Percentiles rank a stretch among this genome's conserved stretches.
phyloP scores from a whole-genome alignment of 2,797 vertebrate species.

The Acanthurus tractus region DNA sequence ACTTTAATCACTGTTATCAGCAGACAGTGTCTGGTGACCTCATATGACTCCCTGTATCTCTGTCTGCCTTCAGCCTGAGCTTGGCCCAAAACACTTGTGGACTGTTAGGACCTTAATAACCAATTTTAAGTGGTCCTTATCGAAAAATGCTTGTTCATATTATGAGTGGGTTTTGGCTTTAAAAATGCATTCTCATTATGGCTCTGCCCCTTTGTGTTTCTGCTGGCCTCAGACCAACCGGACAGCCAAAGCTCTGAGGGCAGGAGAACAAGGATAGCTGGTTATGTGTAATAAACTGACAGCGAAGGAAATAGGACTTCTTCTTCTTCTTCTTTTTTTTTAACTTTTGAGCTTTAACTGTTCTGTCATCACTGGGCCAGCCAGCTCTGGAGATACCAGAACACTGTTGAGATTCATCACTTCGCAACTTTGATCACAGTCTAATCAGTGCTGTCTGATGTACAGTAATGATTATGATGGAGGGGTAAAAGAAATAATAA shows the following conservation, averaged over 20 bases:
- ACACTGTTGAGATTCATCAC: conserved; percentile 24
- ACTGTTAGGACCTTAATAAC: neutral
- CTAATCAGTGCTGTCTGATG: conserved; percentile 33
- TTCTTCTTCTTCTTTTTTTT: too few relatives aligned
- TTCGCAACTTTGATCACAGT: conserved; percentile 30
- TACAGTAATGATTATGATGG: conserved; percentile 28
- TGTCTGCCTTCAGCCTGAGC: neutral
- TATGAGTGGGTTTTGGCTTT: neutral
- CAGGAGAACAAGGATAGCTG: neutral
- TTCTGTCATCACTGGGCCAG: neutral
- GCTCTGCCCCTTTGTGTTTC: neutral
- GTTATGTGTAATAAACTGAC: neutral
- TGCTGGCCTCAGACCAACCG: conserved; percentile 6
- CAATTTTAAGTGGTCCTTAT: neutral
- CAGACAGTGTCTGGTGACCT: neutral
- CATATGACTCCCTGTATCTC: neutral
- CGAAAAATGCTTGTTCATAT: neutral
- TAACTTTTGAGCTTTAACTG: conserved; percentile 9
- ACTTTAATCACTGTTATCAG: too few relatives aligned
- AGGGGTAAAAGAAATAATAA: conserved; percentile 34
- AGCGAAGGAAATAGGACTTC: neutral
- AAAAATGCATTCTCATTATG: neutral
- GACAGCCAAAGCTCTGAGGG: neutral
- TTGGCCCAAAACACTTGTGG: neutral
- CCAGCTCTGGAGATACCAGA: conserved; percentile 15